These are phyloP conservation scores for Cyprinodon tularosa DNA, from an alignment of 2,113 vertebrate species.

Conservation along the genomic window DNA sequence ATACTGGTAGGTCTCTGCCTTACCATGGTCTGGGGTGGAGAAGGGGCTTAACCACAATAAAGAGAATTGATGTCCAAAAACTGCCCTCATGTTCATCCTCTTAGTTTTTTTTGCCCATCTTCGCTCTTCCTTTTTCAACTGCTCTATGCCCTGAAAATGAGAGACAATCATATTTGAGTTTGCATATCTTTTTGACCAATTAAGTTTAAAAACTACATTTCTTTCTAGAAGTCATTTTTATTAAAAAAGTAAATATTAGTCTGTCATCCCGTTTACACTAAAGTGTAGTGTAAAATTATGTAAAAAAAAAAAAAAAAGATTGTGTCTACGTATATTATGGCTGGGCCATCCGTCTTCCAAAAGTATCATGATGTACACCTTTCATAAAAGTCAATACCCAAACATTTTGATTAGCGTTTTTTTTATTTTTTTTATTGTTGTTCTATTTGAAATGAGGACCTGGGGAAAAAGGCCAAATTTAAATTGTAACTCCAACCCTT, in stretches of 20 bases:
- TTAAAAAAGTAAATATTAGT: background rate
- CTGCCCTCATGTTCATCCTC: constrained; percentile 99
- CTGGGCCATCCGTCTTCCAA: too few relatives aligned
- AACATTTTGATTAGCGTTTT: too few relatives aligned
- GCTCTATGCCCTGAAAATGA: constrained; percentile 99
- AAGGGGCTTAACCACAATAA: constrained; percentile 99
- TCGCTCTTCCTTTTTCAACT: constrained; percentile 99
- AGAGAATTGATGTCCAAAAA: constrained; percentile 99
- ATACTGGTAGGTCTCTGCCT: constrained; percentile 98
- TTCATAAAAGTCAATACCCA: too few relatives aligned
- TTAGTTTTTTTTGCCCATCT: constrained; percentile 99
- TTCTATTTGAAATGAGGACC: too few relatives aligned
- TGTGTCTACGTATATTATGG: too few relatives aligned
- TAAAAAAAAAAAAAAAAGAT: too few relatives aligned
- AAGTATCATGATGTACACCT: too few relatives aligned
- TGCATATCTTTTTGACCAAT: constrained; percentile 33
- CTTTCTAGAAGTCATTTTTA: constrained; percentile 12
- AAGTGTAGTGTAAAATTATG: too few relatives aligned
- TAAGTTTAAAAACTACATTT: constrained; percentile 41
- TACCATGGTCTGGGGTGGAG: constrained; percentile 97
- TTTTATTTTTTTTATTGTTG: too few relatives aligned
- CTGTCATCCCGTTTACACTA: background rate
- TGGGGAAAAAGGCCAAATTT: too few relatives aligned
- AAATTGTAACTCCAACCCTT: too few relatives aligned
- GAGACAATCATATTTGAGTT: constrained; percentile 89